Conservation (phyloP, 1,140 invertebrate species). For the Cataglyphis hispanica region DNA sequence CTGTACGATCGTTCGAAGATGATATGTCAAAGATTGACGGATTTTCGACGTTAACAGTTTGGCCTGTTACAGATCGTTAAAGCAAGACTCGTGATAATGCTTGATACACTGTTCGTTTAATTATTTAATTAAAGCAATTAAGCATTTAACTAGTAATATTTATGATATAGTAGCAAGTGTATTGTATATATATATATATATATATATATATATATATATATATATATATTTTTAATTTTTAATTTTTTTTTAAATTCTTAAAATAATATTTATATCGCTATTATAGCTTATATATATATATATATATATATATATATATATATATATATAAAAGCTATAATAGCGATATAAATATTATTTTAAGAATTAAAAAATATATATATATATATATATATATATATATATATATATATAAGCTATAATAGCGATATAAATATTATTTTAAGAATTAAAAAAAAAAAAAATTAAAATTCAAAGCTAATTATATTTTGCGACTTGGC, state of each 20-base stretch:
- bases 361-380: no score
- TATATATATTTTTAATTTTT: no score
- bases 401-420: no score
- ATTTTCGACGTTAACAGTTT: conserved; percentile 43
- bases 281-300: no score
- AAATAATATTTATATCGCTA: no score
- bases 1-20: conserved; percentile 28
- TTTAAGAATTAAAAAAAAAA: not conserved
- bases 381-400: no score
- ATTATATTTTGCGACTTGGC: not conserved
- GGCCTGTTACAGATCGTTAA: not conserved
- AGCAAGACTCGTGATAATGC: conserved; percentile 2
- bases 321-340: no score
- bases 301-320: no score
- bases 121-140: conserved; percentile 7
- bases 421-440: not conserved
- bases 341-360: no score
- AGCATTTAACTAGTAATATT: not conserved
- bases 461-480: not conserved
- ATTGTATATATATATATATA: no score
- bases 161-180: not conserved
- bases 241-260: no score
- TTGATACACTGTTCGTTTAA: not conserved
- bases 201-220: no score
- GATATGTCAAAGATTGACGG: conserved; percentile 43